Evolutionary conservation across 2,797 vertebrate species (phyloP), one percentile per base, ranked within the genome.

Genomic region (Alosa sapidissima): DNA sequence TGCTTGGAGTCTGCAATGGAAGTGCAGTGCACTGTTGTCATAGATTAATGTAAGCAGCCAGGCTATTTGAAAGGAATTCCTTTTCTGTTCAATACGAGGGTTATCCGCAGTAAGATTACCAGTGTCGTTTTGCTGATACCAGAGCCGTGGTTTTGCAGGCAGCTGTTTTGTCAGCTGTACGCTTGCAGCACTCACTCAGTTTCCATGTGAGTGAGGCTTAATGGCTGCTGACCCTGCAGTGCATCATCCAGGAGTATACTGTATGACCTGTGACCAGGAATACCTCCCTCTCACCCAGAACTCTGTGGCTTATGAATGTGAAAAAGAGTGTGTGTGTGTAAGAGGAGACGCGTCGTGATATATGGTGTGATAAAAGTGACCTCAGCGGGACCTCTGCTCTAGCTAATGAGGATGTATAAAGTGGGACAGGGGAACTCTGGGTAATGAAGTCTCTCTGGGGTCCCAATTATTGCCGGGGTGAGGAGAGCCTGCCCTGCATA

Each of bases 391-490:
- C 84, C 86, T 86, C 81, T 87, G 87, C 87, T 86, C 83, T 68
- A 83, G 48, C 68, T 89, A 91, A 91, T 89, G 86, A 91, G 89
- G 78, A 81, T 81, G 45, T 88, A 83, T 86, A n/a, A 87, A 87
- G 81, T 51, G 14, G 85, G 13, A 49, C 81, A 52, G 16, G 82
- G 78, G 58, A 82, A 84, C 52, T n/a, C 86, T 58, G 81, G 28
- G 72, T 90, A 90, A 88, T 89, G 83, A 82, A 82, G 87, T 89
- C 75, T 92, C 92, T 90, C 90, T 87, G 82, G 91, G 96, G 96
- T 90, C 91, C 88, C 94, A 92, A 91, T 94, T 93, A 93, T 82
- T 82, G 81, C 81, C 8, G 4, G 83, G 89, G 36, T 82, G 86
- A 91, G 86, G 84, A 86, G 88, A 91, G 88, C 81, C 72, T 82